These are phyloP conservation scores for Nowickia ferox DNA, from an alignment of 2,888 invertebrate genomes.

Conservation along the genomic window DNA sequence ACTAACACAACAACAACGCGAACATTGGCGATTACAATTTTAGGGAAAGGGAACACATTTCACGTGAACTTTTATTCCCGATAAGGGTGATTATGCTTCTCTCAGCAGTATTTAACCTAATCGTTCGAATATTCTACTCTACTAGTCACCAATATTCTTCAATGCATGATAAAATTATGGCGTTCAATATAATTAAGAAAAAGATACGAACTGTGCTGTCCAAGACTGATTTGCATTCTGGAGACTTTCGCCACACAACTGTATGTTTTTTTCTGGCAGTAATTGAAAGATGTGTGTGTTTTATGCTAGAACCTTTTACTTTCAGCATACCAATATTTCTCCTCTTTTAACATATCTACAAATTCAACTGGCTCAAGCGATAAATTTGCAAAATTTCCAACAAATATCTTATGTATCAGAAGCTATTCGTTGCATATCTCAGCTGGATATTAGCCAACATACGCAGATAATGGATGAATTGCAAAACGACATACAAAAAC, in stretches of 20 bases:
- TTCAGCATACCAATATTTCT: slow-evolving; percentile 79
- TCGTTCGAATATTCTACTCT: background rate
- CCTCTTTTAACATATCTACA: slow-evolving; percentile 87
- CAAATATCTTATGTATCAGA: slow-evolving; percentile 92
- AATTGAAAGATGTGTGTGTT: background rate
- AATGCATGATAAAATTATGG: slow-evolving; percentile 78
- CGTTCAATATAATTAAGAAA: slow-evolving; percentile 86
- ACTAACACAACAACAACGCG: too few relatives aligned
- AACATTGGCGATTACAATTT: too few relatives aligned
- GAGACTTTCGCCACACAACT: slow-evolving; percentile 85
- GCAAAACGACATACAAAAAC: slow-evolving; percentile 89
- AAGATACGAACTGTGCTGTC: slow-evolving; percentile 95
- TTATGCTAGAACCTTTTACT: background rate
- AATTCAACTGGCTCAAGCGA: slow-evolving; percentile 91
- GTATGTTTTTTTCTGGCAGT: slow-evolving; percentile 78
- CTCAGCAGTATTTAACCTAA: background rate
- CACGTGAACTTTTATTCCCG: too few relatives aligned
- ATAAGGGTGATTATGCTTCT: background rate
- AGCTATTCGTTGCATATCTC: slow-evolving; percentile 90
- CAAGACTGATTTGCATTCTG: slow-evolving; percentile 91
- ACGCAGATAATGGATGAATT: slow-evolving; percentile 89
- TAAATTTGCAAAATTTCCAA: slow-evolving; percentile 90
- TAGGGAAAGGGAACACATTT: too few relatives aligned
- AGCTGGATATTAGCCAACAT: slow-evolving; percentile 89
- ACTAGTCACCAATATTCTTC: slow-evolving; percentile 53